Percentiles rank a stretch among this genome's conserved stretches.
Conservation (phyloP, 2,888 invertebrate species). For the Machimus rusticus region DNA sequence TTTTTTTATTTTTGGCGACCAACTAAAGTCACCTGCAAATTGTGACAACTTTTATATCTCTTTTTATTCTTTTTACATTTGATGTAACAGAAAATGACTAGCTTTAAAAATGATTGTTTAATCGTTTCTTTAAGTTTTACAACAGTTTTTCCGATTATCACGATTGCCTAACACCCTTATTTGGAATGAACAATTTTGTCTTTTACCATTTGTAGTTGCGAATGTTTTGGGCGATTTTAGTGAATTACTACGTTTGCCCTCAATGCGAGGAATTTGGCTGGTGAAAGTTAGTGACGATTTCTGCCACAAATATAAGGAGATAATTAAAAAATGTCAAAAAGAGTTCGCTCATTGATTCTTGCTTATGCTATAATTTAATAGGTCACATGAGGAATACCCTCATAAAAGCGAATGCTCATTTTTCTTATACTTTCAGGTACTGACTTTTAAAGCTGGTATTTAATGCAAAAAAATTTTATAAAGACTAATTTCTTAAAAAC, state of each 20-base stretch:
- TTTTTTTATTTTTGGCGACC: background rate
- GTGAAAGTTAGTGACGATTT: background rate
- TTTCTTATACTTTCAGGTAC: background rate
- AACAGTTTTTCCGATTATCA: background rate
- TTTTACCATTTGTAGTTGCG: background rate
- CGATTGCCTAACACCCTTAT: background rate
- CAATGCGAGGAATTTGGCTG: background rate
- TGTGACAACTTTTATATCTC: background rate
- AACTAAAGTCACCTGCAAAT: background rate
- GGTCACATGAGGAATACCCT: background rate
- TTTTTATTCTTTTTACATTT: background rate
- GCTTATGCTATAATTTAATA: background rate
- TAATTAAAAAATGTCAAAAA: background rate
- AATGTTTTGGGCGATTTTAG: background rate
- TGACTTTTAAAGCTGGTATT: background rate
- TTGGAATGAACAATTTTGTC: background rate
- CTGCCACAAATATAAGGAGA: background rate
- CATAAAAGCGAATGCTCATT: background rate
- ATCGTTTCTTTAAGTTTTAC: background rate
- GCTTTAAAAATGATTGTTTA: background rate
- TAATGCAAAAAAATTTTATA: background rate
- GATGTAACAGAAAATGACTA: slow-evolving; percentile 1
- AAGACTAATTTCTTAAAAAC: background rate
- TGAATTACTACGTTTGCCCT: background rate
- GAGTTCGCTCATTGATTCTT: background rate